Evolutionary conservation across 2,888 invertebrate genomes (phyloP).

Genomic region (Nephrotoma appendiculata): DNA sequence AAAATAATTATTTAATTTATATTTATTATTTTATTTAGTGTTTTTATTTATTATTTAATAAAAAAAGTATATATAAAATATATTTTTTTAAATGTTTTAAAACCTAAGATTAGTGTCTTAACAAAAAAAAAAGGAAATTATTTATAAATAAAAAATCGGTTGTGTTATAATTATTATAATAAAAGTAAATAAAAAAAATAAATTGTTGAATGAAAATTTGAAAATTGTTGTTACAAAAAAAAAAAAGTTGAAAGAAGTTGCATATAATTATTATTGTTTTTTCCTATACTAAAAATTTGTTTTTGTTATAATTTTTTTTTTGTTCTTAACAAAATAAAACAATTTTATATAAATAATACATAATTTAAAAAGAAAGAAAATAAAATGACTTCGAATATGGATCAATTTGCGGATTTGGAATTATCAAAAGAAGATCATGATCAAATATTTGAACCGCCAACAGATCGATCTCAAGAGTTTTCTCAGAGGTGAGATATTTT

Average conservation of each 20-base stretch:
- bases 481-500: constrained; percentile 12
- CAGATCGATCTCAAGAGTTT: constrained; percentile 39
- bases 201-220: constrained; percentile 2
- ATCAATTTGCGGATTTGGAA: constrained; percentile 55
- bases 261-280: background rate
- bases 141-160: background rate
- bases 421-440: constrained; percentile 57
- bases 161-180: background rate
- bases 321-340: constrained; percentile 3
- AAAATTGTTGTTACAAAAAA: constrained; percentile 3
- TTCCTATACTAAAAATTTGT: background rate
- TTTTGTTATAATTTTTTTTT: constrained; percentile 5
- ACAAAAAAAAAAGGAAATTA: background rate
- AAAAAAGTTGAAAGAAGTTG: background rate
- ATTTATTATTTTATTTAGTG: background rate
- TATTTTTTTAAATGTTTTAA: background rate
- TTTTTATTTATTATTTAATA: background rate
- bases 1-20: background rate
- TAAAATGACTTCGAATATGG: constrained; percentile 32
- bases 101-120: background rate
- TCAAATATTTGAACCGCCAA: constrained; percentile 50
- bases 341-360: background rate
- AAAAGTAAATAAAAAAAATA: background rate
- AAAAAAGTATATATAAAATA: background rate
- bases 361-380: background rate